Conservation (phyloP, 2,113 vertebrate species). For the Salvelinus namaycush region DNA sequence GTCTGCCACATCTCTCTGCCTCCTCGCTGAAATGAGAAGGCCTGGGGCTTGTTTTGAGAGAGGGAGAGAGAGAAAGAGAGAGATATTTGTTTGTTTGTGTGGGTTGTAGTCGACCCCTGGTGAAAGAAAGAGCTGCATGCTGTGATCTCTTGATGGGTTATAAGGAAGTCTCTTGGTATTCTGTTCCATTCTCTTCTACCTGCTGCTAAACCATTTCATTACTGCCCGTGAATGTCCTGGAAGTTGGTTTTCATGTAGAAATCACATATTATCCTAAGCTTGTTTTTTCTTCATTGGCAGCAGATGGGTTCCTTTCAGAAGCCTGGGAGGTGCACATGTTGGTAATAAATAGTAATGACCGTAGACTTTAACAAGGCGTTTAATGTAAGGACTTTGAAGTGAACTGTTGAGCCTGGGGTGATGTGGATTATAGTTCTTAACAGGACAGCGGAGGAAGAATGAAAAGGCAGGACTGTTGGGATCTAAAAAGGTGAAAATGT, state of each 20-base stretch:
- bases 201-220: constrained; percentile 34
- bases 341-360: too few relatives aligned
- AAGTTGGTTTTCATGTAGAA: neutral
- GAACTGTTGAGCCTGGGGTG: neutral
- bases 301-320: neutral
- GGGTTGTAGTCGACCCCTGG: constrained; percentile 10
- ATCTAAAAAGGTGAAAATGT: neutral
- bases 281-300: neutral
- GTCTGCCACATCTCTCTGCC: neutral
- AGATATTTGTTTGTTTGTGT: neutral
- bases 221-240: constrained; percentile 3
- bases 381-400: neutral
- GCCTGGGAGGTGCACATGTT: neutral
- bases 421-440: neutral
- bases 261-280: neutral
- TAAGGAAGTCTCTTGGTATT: constrained; percentile 34
- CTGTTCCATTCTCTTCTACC: constrained; percentile 31
- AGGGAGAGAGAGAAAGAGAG: neutral
- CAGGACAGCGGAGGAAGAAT: too few relatives aligned
- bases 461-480: too few relatives aligned
- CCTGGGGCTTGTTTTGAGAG: constrained; percentile 21
- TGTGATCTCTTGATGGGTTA: constrained; percentile 44
- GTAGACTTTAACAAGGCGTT: neutral
- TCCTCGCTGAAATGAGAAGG: constrained; percentile 16
- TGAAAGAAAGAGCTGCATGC: constrained; percentile 17